These are phyloP conservation scores for Molossus alvarezi DNA, from an alignment of 2,797 vertebrate genomes.

Conservation along the genomic window DNA sequence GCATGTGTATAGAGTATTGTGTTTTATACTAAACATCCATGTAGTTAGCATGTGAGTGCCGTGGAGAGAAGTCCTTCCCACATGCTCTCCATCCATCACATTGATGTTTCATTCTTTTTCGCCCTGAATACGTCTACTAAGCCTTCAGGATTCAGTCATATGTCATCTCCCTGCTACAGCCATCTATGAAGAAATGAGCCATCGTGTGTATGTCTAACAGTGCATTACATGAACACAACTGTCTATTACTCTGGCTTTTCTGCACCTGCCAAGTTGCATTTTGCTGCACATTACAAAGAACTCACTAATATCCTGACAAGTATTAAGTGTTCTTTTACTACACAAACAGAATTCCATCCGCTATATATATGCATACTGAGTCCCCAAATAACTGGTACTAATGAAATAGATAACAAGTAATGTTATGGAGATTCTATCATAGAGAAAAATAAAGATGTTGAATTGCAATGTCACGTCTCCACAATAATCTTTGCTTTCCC, in stretches of 20 bases:
- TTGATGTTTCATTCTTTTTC: no score
- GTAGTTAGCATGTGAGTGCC: background rate
- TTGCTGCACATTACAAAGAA: background rate
- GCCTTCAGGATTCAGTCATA: no score
- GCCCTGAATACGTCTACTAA: background rate
- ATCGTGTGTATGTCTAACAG: background rate
- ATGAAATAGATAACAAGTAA: background rate
- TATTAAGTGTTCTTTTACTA: background rate
- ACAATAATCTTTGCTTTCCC: conserved; percentile 18
- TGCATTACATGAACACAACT: background rate
- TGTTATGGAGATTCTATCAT: background rate
- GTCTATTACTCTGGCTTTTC: background rate
- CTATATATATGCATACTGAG: background rate
- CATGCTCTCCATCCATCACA: no score
- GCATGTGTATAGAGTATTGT: background rate
- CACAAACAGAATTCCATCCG: background rate
- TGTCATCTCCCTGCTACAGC: background rate
- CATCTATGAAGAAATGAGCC: background rate
- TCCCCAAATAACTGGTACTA: background rate
- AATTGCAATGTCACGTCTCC: background rate
- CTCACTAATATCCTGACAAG: background rate
- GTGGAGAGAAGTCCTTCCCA: background rate
- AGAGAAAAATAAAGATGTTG: conserved; percentile 13
- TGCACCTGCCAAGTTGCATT: background rate
- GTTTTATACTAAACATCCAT: background rate